Evolutionary conservation across 92 coral and sea anemone species (phyloP).

Genomic region (Heteractis magnifica): DNA sequence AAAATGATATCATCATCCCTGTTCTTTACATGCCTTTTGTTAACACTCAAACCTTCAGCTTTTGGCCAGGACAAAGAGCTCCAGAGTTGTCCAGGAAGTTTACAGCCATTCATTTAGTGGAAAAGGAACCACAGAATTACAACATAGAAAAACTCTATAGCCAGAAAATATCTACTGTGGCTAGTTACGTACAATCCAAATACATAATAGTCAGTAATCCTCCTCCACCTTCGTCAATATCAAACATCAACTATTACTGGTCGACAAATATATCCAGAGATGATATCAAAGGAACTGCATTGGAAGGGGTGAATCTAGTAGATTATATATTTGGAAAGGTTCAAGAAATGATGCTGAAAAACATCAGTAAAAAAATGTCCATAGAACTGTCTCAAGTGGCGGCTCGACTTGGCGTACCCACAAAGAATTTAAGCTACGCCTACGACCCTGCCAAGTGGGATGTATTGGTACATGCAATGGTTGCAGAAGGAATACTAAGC

Average conservation of each 20-base stretch:
- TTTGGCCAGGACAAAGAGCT: not conserved
- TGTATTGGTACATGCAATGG: conserved; percentile 57
- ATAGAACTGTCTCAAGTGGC: conserved; percentile 54
- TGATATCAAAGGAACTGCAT: conserved; percentile 3
- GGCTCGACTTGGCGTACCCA: conserved; percentile 39
- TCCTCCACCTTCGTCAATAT: conserved; percentile 9
- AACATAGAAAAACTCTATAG: conserved; percentile 8
- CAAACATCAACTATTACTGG: conserved; percentile 37
- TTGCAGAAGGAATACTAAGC: conserved; percentile 49
- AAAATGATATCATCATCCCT: not conserved
- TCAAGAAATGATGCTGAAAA: conserved; percentile 42
- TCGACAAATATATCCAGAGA: conserved; percentile 18
- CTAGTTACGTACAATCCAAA: not conserved
- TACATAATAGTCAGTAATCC: not conserved
- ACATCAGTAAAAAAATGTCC: conserved; percentile 35
- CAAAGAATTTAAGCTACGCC: conserved; percentile 36
- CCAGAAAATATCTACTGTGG: not conserved
- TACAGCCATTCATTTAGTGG: conserved; percentile 20
- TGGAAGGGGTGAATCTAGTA: not conserved
- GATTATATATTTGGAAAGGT: conserved; percentile 6
- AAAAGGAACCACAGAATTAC: conserved; percentile 5
- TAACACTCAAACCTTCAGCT: not conserved
- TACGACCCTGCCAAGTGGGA: conserved; percentile 72
- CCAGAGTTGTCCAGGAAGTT: conserved; percentile 10
- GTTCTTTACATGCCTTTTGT: conserved; percentile 33